Evolutionary conservation across 2,113 vertebrate species (phyloP).

Genomic region (Toxostoma redivivum): DNA sequence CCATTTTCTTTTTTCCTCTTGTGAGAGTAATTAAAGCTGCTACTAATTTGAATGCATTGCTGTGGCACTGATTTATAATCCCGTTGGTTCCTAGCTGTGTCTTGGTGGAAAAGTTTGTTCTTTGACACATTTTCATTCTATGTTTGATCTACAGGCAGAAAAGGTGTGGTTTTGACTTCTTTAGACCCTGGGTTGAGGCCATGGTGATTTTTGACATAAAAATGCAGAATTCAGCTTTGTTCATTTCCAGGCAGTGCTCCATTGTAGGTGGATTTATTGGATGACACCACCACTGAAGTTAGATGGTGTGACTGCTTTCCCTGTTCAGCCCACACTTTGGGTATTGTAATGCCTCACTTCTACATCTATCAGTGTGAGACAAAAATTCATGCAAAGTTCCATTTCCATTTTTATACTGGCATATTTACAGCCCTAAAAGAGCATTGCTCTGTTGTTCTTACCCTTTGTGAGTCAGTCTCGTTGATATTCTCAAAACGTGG

Average conservation of each 20-base stretch:
- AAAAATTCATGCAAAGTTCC: background rate
- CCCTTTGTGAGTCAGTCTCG: background rate
- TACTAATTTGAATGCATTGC: background rate
- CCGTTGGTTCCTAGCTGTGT: background rate
- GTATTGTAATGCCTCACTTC: background rate
- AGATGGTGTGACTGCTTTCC: background rate
- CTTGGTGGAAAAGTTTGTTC: background rate
- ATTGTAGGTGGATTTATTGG: background rate
- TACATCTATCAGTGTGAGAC: background rate
- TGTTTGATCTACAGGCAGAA: background rate
- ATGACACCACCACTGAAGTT: background rate
- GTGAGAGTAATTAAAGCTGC: background rate
- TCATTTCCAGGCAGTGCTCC: background rate
- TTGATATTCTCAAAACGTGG: background rate
- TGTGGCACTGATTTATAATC: background rate
- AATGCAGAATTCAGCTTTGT: background rate
- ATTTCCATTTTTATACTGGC: background rate
- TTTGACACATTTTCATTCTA: background rate
- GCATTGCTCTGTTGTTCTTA: background rate
- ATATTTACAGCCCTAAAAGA: background rate
- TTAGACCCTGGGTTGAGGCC: background rate
- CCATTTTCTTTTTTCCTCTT: background rate
- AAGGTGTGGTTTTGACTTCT: background rate
- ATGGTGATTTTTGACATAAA: background rate
- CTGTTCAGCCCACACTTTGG: background rate